Base-by-base conservation (phyloP, 1,140 invertebrate genomes). In the Zaprionus capensis region DNA sequence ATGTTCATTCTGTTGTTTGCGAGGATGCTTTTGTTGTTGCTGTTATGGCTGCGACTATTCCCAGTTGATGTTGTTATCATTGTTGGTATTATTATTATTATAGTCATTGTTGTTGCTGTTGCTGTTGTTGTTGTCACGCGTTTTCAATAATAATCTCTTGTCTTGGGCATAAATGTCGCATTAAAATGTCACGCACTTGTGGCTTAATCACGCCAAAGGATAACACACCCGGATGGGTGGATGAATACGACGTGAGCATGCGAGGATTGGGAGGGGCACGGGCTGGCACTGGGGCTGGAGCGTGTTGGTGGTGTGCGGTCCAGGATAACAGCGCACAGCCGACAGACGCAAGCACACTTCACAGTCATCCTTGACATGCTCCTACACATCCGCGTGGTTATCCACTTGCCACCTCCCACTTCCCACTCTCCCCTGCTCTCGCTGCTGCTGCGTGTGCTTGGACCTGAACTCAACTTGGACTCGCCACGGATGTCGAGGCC, bases 141-240 rank as follows among this genome's bases (percentile, higher is more conserved):
- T 84, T 90, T 84, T 84, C 85, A 84, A 84, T 82, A 90, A 82
- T 88, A 88, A 88, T 88, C 85, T 88, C 85, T 85, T 88, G 85
- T 88, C 85, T 82, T 62, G 71, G 81, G 81, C 85, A 90, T 88
- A 88, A 88, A 90, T 88, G 85, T 88, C 85, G 85, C 85, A 88
- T 88, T 88, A 90, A 88, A 88, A 81, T 88, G 85, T 88, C 85
- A 88, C 85, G 85, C 85, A 88, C 85, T 88, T 85, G 85, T 88
- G 81, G 81, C 85, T 88, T 88, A 88, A 88, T 88, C 85, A 88
- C 81, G 85, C 85, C 79, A 81, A 77, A 90, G 85, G 85, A 90
- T 90, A 90, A 83, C 73, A 76, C 49, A 66, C 36, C n/a, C 41
- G 15, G 34, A 24, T 51, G 46, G 46, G 20, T 51, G 34, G 46